Base-by-base conservation (phyloP, 2,797 vertebrate species). In the Myotis vivesi region DNA sequence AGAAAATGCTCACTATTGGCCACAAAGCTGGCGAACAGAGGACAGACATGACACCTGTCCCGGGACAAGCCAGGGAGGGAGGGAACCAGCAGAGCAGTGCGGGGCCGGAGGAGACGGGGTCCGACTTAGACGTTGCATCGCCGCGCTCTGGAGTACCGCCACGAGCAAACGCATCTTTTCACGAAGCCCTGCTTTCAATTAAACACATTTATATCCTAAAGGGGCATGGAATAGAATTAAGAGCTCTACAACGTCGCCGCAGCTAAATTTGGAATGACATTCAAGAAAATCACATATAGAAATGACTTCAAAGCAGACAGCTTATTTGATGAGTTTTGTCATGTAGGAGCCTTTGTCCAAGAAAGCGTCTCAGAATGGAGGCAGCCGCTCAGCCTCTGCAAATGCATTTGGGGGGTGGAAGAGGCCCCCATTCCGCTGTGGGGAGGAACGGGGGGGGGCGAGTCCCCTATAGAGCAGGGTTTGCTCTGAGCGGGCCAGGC, bases 171-270 rank as follows among this genome's bases (percentile, higher is more conserved):
- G 25, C 25, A 30, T 13, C 59, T 5, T 25, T 62, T 28, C 25
- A 15, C 16, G 80, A 88, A 91, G 57, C 23, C 36, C 41, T 41
- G 16, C 44, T 75, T 96, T 86, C 75, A 92, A 92, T 87, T 44
- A 33, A 91, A 19, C 25, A 53, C 28, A 53, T 84, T 30, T 59
- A n/a, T 55, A 44, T 25, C 51, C 25, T 5, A 6, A 8, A 6
- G 46, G 62, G n/a, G 57, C 76, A 46, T 38, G 59, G 36, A 73
- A 12, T 2, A 7, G 66, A 49, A 85, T 75, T 6, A 36, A 90
- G 87, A 69, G 59, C 66, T 22, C n/a, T 13, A 44, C 13, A 8
- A 55, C n/a, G 38, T 62, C 17, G 69, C 68, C 30, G 46, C 2
- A 3, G 80, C 82, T 53, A 17, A 84, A 87, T 25, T 71, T 44